Evolutionary conservation across 2,797 vertebrate genomes (phyloP), one percentile per base, ranked within the genome.

Genomic region (Microcaecilia unicolor): DNA sequence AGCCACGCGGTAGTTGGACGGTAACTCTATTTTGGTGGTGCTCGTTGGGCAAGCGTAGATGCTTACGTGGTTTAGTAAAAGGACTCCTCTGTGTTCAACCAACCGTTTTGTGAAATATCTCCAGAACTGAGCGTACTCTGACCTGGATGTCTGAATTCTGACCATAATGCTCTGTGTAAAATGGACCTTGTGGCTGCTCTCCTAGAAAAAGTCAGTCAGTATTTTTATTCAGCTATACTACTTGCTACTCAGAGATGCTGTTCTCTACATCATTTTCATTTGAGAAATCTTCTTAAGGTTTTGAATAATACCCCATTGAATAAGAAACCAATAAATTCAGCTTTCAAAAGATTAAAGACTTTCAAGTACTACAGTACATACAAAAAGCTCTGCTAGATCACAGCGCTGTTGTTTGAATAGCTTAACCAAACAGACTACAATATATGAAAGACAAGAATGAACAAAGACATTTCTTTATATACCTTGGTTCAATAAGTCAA

Each of bases 271-370:
- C 34, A 13, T 48, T 47, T 55, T 58, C 17, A 9, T 26, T 28
- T 11, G 14, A 19, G 46, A 46, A 29, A 40, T 8, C 16, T 42
- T 34, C 8, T 58, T 3, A 18, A 41, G 53, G 35, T 42, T 53
- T 63, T 51, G 37, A 47, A 38, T 35, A 64, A 48, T 49, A 41
- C 34, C 51, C 22, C 18, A 31, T 9, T 22, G 51, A 62, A 65
- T 22, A 35, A 15, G 51, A 52, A 56, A 41, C 51, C 52, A 60
- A 69, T 71, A 70, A 58, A 60, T 63, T 67, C 58, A 51, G 54
- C 62, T 48, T 64, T 72, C 45, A 62, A 67, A 55, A 67, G 72
- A 76, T 69, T 57, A 77, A 76, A 74, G 67, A 32, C 45, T 50
- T 69, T 56, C 48, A 59, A 58, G 52, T 47, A 43, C 37, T 37